Conservation (phyloP, 2,113 vertebrate species). For the Hippopotamus amphibius region DNA sequence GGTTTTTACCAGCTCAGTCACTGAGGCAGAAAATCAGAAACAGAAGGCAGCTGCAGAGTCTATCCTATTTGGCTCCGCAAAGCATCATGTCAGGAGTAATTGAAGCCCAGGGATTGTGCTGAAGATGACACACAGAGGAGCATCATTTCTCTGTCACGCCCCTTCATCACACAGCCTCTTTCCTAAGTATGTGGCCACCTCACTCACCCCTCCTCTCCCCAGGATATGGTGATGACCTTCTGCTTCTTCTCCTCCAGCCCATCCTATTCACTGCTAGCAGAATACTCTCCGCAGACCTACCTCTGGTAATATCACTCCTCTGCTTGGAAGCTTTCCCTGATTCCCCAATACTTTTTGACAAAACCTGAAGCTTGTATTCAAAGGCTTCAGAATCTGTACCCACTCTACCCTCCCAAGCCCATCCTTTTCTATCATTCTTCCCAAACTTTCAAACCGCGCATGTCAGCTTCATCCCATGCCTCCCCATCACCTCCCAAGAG, state of each 20-base stretch:
- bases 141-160: neutral
- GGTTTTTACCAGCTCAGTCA: neutral
- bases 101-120: neutral
- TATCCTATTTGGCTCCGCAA: neutral
- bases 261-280: neutral
- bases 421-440: neutral
- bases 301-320: no score
- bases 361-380: neutral
- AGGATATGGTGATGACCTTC: neutral
- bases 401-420: neutral
- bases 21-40: conserved; percentile 21
- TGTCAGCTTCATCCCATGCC: neutral
- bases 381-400: neutral
- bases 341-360: neutral
- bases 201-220: neutral
- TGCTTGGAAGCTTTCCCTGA: neutral
- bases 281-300: neutral
- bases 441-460: neutral
- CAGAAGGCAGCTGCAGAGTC: neutral
- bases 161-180: neutral
- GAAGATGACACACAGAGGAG: no score
- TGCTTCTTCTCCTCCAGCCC: neutral
- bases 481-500: neutral
- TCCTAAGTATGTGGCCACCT: neutral
- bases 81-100: neutral